Evolutionary conservation across 2,888 invertebrate species (phyloP).

Genomic region (Coenonympha glycerion): DNA sequence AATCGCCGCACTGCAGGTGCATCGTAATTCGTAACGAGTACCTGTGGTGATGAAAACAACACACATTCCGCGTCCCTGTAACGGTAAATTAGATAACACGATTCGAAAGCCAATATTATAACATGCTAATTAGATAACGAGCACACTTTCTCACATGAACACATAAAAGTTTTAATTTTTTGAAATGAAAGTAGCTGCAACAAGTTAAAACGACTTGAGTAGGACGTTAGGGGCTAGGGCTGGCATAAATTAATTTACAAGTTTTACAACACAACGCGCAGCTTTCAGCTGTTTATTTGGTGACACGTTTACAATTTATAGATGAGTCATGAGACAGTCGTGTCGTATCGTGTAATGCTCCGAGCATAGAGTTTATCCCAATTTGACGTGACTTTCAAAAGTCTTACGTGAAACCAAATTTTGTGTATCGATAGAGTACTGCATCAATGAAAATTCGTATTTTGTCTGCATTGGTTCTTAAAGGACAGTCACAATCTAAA

Average conservation of each 20-base stretch:
- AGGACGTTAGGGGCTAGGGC: conserved; percentile 25
- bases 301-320: conserved; percentile 4
- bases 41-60: conserved; percentile 42
- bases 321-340: neutral
- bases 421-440: too few species aligned
- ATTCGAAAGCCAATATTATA: conserved; percentile 37
- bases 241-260: conserved; percentile 14
- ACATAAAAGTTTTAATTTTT: conserved; percentile 51
- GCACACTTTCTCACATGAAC: conserved; percentile 63
- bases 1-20: conserved; percentile 61
- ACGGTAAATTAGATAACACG: conserved; percentile 60
- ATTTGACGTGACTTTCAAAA: too few species aligned
- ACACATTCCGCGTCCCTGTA: conserved; percentile 55
- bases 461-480: too few species aligned
- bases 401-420: too few species aligned
- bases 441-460: too few species aligned
- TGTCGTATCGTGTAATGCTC: neutral
- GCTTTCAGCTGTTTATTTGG: conserved; percentile 17
- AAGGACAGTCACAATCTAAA: too few species aligned
- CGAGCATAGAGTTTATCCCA: too few species aligned
- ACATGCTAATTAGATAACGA: conserved; percentile 47
- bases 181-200: conserved; percentile 68
- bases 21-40: conserved; percentile 61
- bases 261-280: conserved; percentile 5
- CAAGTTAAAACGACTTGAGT: conserved; percentile 28